These are phyloP conservation scores for Chrosomus eos DNA, from an alignment of 2,797 vertebrate species.

Conservation along the genomic window DNA sequence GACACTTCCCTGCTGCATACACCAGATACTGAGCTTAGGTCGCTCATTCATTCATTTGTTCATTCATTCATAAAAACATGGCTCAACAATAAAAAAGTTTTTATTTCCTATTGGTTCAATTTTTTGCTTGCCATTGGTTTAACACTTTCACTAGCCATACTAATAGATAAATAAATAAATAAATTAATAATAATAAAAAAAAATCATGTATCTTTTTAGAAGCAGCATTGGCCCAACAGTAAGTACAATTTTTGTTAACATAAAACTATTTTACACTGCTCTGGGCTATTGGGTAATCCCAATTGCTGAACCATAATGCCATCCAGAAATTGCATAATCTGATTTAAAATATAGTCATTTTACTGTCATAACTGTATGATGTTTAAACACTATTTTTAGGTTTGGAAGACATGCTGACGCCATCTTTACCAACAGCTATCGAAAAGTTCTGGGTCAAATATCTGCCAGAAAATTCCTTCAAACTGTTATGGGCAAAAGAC, in stretches of 20 bases:
- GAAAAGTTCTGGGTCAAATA: slow-evolving; percentile 91
- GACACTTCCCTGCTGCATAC: slow-evolving; percentile 59
- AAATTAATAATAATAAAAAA: neutral
- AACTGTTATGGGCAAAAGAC: slow-evolving; percentile 88
- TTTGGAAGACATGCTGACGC: slow-evolving; percentile 89
- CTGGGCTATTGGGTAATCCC: neutral
- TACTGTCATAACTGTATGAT: neutral
- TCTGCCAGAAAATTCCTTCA: slow-evolving; percentile 91
- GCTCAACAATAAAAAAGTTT: neutral
- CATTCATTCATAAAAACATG: neutral
- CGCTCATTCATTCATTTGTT: slow-evolving; percentile 39
- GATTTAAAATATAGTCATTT: neutral
- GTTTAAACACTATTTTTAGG: slow-evolving; percentile 68
- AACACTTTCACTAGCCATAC: neutral
- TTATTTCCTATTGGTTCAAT: neutral
- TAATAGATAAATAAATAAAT: neutral
- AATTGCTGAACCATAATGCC: neutral
- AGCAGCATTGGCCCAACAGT: neutral
- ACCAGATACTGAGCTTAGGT: slow-evolving; percentile 73
- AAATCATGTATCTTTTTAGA: neutral
- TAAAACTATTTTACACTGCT: neutral
- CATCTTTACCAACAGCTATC: slow-evolving; percentile 93
- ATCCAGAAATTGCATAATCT: neutral
- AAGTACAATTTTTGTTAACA: neutral
- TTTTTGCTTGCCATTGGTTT: neutral